Evolutionary conservation across 30 jellyfish, hydroid and myxozoan genomes (phyloP).

Genomic region (Pelagia noctiluca): DNA sequence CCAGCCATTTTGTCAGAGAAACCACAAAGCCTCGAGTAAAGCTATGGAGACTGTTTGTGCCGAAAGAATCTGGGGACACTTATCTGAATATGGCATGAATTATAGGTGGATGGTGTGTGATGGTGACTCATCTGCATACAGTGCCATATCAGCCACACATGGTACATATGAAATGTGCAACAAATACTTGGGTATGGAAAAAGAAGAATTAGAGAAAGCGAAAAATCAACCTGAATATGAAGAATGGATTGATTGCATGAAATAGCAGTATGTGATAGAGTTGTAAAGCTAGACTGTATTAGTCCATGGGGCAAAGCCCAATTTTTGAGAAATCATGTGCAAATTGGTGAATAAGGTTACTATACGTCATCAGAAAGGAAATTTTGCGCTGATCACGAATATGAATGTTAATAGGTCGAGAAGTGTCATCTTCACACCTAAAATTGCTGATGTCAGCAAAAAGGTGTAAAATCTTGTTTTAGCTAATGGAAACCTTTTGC

Average conservation of each 20-base stretch:
- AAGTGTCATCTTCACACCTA: background rate
- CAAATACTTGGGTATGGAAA: background rate
- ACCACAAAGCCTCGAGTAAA: conserved; percentile 11
- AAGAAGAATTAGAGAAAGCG: background rate
- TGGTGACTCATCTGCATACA: conserved; percentile 48
- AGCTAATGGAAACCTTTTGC: background rate
- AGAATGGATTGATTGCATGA: conserved; percentile 2
- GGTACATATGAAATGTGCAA: background rate
- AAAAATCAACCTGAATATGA: background rate
- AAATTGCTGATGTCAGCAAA: conserved; percentile 3
- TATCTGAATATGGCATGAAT: conserved; percentile 7
- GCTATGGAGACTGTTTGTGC: conserved; percentile 53
- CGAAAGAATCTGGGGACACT: conserved; percentile 19
- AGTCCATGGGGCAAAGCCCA: no score
- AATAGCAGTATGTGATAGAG: conserved; percentile 19
- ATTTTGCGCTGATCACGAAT: no score
- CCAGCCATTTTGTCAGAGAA: conserved; percentile 7
- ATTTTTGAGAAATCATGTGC: no score
- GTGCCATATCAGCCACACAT: conserved; percentile 9
- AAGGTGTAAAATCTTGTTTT: background rate
- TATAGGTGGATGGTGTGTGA: conserved; percentile 55
- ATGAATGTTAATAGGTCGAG: no score
- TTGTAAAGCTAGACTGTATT: conserved; percentile 43
- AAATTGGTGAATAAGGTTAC: no score
- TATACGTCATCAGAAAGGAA: no score